Evolutionary conservation across 2,113 vertebrate genomes (phyloP), one percentile per base, ranked within the genome.

Genomic region (Motacilla alba): DNA sequence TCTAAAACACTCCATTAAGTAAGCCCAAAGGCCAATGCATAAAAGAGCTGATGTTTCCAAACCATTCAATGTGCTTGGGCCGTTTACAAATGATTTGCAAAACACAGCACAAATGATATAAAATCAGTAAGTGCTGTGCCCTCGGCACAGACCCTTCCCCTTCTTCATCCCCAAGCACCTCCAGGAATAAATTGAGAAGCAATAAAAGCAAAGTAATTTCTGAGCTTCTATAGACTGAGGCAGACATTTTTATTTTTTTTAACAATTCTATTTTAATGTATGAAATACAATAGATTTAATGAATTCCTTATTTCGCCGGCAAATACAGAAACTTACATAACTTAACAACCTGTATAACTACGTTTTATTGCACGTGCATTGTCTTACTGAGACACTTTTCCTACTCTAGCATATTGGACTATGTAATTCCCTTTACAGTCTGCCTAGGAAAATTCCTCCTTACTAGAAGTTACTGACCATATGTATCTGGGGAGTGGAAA

Each of bases 281-380:
- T 26, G 5, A 72, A 67, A 85, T 59, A 3, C 50, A 90, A 46
- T 19, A 49, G 7, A 26, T 52, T 43, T 47, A 35, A 35, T 47
- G 31, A n/a, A 31, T 23, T 58, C 11, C 0, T 58, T 26, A 33
- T 8, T 3, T 24, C 21, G 1, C 1, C 3, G 30, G 6, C 3
- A 68, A 18, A 22, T 33, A 30, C 1, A 2, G 66, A 9, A 27
- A 16, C 23, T 72, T 83, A 30, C 26, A 30, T 50, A 73, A 70
- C 1, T 56, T 59, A 28, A 13, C 8, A 26, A 26, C n/a, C 6
- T 55, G 13, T 60, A 76, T 49, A 80, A 55, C 5, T 13, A 50
- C 35, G 59, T 59, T 59, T 79, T 63, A 60, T 35, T 92, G n/a
- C n/a, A 70, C 7, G 44, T 10, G 7, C 12, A 39, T 50, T 67